These are phyloP conservation scores for Anthonomus grandis DNA, from an alignment of 1,140 invertebrate species.

Conservation along the genomic window DNA sequence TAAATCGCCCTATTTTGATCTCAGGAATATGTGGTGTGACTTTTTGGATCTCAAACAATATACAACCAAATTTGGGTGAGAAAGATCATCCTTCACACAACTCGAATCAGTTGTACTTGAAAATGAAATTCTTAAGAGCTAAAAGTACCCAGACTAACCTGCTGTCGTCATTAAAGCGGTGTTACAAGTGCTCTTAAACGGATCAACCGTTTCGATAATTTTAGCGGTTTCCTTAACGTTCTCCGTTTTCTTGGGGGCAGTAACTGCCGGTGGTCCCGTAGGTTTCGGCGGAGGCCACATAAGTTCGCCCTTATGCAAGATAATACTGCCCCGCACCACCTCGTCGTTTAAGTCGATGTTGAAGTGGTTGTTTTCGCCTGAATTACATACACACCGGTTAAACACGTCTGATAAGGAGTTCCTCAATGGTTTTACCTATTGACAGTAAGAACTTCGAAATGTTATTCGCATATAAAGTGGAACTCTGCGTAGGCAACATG, in stretches of 20 bases:
- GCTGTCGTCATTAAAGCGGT: slow-evolving; percentile 68
- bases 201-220: slow-evolving; percentile 48
- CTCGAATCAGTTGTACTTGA: not conserved
- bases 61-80: too few species aligned
- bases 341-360: slow-evolving; percentile 80
- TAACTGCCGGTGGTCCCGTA: slow-evolving; percentile 49
- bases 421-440: slow-evolving; percentile 56
- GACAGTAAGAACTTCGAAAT: slow-evolving; percentile 84
- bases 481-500: slow-evolving; percentile 80
- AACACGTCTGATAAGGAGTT: not conserved
- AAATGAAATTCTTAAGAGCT: not conserved
- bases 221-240: slow-evolving; percentile 49
- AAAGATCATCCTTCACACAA: too few species aligned
- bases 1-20: too few species aligned
- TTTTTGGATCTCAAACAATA: too few species aligned
- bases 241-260: slow-evolving; percentile 45
- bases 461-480: slow-evolving; percentile 86
- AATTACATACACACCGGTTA: not conserved
- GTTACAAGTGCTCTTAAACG: slow-evolving; percentile 59
- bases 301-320: slow-evolving; percentile 69
- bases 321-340: slow-evolving; percentile 78
- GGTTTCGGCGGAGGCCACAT: slow-evolving; percentile 77
- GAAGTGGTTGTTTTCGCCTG: slow-evolving; percentile 71
- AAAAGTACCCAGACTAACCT: slow-evolving; percentile 58
- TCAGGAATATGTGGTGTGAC: too few species aligned